Percentiles rank a stretch among this genome's conserved stretches.
Evolutionary conservation across 92 coral and sea anemone genomes (phyloP).

Genomic region (Galaxea fascicularis): DNA sequence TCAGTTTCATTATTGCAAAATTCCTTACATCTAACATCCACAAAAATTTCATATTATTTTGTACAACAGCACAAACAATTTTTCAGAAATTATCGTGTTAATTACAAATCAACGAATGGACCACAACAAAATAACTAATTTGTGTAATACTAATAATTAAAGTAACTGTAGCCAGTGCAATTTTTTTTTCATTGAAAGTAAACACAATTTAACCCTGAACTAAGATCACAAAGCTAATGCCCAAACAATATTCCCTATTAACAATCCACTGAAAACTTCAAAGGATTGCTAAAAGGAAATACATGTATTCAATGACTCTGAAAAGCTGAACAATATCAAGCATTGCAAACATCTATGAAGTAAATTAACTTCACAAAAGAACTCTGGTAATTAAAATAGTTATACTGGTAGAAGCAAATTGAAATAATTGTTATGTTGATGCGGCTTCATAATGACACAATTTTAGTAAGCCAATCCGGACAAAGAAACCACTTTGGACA

Average conservation of each 20-base stretch:
- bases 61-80: too few species aligned
- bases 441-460: not conserved
- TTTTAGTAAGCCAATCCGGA: not conserved
- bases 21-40: too few species aligned
- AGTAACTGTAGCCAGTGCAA: not conserved
- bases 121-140: not conserved
- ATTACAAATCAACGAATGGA: too few species aligned
- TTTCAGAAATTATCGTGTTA: too few species aligned
- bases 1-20: too few species aligned
- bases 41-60: too few species aligned
- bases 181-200: not conserved
- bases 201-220: not conserved
- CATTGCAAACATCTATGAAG: conserved; percentile 14
- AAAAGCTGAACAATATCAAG: conserved; percentile 18
- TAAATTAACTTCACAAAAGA: not conserved
- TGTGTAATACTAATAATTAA: not conserved
- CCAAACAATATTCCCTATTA: not conserved
- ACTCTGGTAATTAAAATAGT: not conserved
- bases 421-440: not conserved
- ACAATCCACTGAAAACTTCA: not conserved
- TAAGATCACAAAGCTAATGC: not conserved
- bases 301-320: not conserved
- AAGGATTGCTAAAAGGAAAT: too few species aligned
- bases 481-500: not conserved
- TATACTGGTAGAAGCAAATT: not conserved